Evolutionary conservation across 2,797 vertebrate genomes (phyloP).

Genomic region (Bryconaethiops microstoma): DNA sequence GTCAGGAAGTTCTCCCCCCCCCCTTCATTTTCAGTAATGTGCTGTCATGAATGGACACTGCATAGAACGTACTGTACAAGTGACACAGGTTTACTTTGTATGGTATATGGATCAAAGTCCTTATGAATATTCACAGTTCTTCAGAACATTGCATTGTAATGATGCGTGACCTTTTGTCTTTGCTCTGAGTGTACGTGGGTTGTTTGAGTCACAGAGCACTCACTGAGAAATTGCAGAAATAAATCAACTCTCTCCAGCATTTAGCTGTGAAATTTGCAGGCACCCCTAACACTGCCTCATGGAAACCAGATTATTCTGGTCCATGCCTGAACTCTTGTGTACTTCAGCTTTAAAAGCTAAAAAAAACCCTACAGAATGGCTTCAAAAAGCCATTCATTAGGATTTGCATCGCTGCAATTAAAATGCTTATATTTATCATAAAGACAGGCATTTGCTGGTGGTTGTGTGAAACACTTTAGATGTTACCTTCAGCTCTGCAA

Average conservation of each 20-base stretch:
- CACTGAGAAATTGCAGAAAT: slow-evolving; percentile 60
- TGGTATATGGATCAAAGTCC: background rate
- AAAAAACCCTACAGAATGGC: slow-evolving; percentile 29
- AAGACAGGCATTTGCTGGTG: slow-evolving; percentile 44
- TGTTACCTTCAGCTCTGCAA: slow-evolving; percentile 44
- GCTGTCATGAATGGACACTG: slow-evolving; percentile 28
- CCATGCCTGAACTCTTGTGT: slow-evolving; percentile 42
- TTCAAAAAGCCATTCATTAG: slow-evolving; percentile 40
- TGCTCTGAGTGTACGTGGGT: slow-evolving; percentile 52
- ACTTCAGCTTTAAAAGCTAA: slow-evolving; percentile 48
- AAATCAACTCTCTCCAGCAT: slow-evolving; percentile 59
- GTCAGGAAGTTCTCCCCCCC: slow-evolving; percentile 4
- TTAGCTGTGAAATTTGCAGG: slow-evolving; percentile 58
- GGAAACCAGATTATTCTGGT: slow-evolving; percentile 57
- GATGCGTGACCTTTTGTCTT: slow-evolving; percentile 61
- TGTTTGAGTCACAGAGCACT: slow-evolving; percentile 57
- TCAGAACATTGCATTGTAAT: slow-evolving; percentile 50
- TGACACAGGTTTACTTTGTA: background rate
- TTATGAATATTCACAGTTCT: slow-evolving; percentile 26
- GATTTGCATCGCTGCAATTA: slow-evolving; percentile 53
- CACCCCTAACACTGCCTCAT: slow-evolving; percentile 51
- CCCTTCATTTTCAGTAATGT: too few relatives aligned
- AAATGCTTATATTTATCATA: slow-evolving; percentile 53
- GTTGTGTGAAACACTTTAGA: slow-evolving; percentile 46
- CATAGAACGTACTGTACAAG: slow-evolving; percentile 4